A percentile compares a stretch with the other conserved stretches of the same genome.
phyloP scores from a whole-genome alignment of 2,113 vertebrate species.

The Oreotrochilus melanogaster region DNA sequence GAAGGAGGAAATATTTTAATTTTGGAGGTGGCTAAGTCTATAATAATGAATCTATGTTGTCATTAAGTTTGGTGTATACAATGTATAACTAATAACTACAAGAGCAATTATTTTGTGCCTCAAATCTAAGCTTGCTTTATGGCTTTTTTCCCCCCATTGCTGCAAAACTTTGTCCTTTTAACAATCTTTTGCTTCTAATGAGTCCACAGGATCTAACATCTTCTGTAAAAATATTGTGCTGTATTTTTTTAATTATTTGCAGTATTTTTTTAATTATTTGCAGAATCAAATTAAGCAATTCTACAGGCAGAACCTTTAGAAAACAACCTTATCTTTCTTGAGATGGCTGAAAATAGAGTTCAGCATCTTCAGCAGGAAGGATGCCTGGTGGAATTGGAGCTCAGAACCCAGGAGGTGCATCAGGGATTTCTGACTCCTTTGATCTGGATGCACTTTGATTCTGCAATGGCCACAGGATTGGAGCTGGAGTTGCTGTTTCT shows the following conservation, averaged over 20 bases:
- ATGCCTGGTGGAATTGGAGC: conserved; percentile 16
- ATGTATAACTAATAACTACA: neutral
- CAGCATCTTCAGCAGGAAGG: neutral
- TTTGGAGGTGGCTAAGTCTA: too few relatives aligned
- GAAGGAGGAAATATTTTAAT: neutral
- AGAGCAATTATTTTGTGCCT: neutral
- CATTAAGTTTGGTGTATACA: neutral
- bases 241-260: neutral
- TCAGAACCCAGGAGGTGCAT: neutral
- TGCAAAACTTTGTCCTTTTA: neutral
- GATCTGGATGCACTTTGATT: conserved; percentile 51
- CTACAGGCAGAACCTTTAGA: neutral
- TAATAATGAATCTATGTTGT: too few relatives aligned
- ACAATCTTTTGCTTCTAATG: neutral
- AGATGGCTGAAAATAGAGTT: neutral
- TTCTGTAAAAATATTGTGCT: neutral
- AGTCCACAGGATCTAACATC: neutral
- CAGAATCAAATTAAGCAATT: neutral
- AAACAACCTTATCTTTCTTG: neutral
- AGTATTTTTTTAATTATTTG: neutral
- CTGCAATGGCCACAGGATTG: conserved; percentile 19
- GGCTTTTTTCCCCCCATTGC: neutral
- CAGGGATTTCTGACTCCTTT: neutral
- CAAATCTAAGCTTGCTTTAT: neutral
- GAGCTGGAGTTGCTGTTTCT: neutral